Percentiles rank a stretch among this genome's conserved stretches.
Conservation (phyloP, 2,888 invertebrate genomes). For the Perizoma flavofasciatum region DNA sequence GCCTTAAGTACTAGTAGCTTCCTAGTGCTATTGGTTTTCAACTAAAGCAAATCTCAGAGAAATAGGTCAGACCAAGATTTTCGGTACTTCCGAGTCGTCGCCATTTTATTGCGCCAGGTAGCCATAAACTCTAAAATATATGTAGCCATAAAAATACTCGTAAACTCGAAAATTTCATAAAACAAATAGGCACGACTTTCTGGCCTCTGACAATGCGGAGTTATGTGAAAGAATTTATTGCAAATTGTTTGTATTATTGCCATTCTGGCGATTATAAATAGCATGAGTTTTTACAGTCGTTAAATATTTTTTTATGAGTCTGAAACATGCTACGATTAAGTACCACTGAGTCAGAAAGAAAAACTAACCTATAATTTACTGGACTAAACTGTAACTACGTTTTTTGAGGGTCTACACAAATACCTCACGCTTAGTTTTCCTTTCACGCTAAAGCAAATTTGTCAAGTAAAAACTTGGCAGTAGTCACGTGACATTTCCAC, state of each 20-base stretch:
- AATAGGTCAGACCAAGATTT: slow-evolving; percentile 38
- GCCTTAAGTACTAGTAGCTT: too few relatives aligned
- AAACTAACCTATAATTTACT: too few relatives aligned
- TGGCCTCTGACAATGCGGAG: slow-evolving; percentile 36
- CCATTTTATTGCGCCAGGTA: slow-evolving; percentile 52
- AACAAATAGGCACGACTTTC: slow-evolving; percentile 48
- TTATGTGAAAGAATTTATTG: slow-evolving; percentile 37
- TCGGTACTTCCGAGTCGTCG: slow-evolving; percentile 43
- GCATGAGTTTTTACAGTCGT: too few relatives aligned
- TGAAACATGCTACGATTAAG: not conserved
- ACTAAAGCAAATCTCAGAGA: slow-evolving; percentile 26
- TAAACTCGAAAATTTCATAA: slow-evolving; percentile 62
- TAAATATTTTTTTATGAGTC: too few relatives aligned
- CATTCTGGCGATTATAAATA: slow-evolving; percentile 19
- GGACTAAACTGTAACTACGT: too few relatives aligned
- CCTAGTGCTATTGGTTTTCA: not conserved
- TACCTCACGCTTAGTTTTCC: too few relatives aligned
- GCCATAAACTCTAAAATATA: slow-evolving; percentile 66
- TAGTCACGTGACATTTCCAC: too few relatives aligned
- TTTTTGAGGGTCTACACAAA: too few relatives aligned
- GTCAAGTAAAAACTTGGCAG: too few relatives aligned
- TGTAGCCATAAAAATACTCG: slow-evolving; percentile 61
- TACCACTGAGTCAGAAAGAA: too few relatives aligned
- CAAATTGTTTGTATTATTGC: slow-evolving; percentile 35
- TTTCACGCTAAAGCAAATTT: too few relatives aligned